A percentile compares a stretch with the other conserved stretches of the same genome.
Conservation (phyloP, 1,140 invertebrate genomes). For the Neodiprion pinetum region DNA sequence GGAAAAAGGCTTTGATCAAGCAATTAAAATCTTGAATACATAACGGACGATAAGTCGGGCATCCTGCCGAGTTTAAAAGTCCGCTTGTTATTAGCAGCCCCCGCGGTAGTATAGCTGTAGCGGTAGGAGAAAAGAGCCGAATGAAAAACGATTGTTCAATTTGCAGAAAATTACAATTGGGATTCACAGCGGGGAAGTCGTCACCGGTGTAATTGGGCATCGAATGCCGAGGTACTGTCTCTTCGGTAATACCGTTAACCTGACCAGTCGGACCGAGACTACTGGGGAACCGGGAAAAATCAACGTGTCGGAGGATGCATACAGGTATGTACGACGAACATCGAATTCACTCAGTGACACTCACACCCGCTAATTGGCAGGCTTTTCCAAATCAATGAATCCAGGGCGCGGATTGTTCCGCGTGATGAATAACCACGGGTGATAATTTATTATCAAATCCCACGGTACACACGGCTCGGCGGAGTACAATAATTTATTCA, state of each 20-base stretch:
- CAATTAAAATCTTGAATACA: no score
- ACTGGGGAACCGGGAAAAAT: constrained; percentile 90
- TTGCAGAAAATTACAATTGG: constrained; percentile 92
- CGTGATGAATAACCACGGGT: neutral
- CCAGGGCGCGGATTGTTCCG: neutral
- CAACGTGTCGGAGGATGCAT: constrained; percentile 93
- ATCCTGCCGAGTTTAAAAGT: no score
- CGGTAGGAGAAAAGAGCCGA: no score
- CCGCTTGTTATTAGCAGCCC: no score
- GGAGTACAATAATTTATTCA: neutral
- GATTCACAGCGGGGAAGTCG: constrained; percentile 94
- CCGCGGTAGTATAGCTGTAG: no score
- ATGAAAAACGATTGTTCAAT: constrained; percentile 23
- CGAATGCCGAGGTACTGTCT: constrained; percentile 97
- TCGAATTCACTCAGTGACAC: neutral
- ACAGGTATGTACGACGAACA: constrained; percentile 72
- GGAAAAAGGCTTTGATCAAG: no score
- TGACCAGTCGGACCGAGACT: constrained; percentile 94
- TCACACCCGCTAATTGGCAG: neutral
- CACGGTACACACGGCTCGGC: neutral
- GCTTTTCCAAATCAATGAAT: no score
- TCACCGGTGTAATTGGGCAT: constrained; percentile 96
- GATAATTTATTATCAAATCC: neutral
- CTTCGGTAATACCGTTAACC: constrained; percentile 96
- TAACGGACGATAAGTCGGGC: no score